Conservation (phyloP, 2,113 vertebrate genomes). For the Lasiurus borealis region DNA sequence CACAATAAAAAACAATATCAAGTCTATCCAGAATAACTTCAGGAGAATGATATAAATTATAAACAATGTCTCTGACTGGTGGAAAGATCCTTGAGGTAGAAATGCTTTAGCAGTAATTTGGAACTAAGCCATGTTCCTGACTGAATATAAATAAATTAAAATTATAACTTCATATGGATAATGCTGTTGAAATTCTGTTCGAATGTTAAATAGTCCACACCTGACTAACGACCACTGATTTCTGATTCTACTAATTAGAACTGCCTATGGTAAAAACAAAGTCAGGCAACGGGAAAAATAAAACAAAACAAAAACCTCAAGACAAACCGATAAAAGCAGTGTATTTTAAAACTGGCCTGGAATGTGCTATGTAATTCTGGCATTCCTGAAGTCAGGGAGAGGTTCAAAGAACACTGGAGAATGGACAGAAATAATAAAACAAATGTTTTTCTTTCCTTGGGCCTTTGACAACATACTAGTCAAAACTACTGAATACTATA, state of each 20-base stretch:
- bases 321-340: background rate
- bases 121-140: conserved; percentile 19
- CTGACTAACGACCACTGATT: background rate
- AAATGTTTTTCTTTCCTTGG: background rate
- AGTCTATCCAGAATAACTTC: background rate
- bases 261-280: background rate
- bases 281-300: background rate
- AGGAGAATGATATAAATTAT: conserved; percentile 38
- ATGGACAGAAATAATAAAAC: background rate
- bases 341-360: conserved; percentile 10
- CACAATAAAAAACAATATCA: background rate
- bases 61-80: background rate
- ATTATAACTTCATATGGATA: background rate
- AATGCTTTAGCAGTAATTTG: background rate
- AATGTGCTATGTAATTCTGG: conserved; percentile 42
- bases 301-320: conserved; percentile 55
- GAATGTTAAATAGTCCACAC: background rate
- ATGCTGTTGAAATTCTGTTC: background rate
- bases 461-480: background rate
- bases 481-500: background rate
- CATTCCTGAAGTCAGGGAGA: background rate
- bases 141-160: conserved; percentile 40
- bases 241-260: conserved; percentile 17
- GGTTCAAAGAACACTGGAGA: background rate
- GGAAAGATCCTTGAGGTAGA: background rate